Conservation (phyloP, 2,113 vertebrate genomes). For the Protobothrops flavoviridis region DNA sequence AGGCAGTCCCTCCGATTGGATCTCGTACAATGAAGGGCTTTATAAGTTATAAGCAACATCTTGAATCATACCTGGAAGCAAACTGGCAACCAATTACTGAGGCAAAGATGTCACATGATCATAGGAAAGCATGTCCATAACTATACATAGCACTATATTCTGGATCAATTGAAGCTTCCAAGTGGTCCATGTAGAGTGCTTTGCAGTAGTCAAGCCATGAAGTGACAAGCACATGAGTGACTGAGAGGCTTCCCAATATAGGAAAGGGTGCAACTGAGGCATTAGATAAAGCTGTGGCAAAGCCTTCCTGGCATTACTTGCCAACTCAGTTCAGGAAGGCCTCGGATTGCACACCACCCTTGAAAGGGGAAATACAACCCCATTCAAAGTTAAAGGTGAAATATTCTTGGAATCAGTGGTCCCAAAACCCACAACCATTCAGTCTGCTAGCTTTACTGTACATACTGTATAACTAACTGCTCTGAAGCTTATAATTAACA, state of each 20-base stretch:
- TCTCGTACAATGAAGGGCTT: neutral
- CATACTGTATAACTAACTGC: neutral
- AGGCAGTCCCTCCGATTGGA: neutral
- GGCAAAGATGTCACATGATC: neutral
- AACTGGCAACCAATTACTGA: neutral
- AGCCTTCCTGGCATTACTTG: neutral
- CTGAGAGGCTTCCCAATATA: neutral
- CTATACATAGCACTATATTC: neutral
- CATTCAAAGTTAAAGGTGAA: neutral
- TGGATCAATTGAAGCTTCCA: neutral
- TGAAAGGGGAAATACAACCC: neutral
- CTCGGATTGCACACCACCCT: neutral
- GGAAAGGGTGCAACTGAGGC: neutral
- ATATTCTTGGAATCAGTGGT: neutral
- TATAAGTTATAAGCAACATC: neutral
- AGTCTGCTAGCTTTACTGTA: neutral
- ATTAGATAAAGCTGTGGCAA: neutral
- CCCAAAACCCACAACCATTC: neutral
- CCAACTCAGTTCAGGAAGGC: neutral
- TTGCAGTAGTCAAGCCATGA: neutral
- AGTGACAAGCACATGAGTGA: neutral
- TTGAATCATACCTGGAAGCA: neutral
- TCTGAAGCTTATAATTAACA: neutral
- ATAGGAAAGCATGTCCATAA: neutral
- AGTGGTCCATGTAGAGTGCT: neutral